Evolutionary conservation across 2,113 vertebrate genomes (phyloP).

Genomic region (Trogon surrucura): DNA sequence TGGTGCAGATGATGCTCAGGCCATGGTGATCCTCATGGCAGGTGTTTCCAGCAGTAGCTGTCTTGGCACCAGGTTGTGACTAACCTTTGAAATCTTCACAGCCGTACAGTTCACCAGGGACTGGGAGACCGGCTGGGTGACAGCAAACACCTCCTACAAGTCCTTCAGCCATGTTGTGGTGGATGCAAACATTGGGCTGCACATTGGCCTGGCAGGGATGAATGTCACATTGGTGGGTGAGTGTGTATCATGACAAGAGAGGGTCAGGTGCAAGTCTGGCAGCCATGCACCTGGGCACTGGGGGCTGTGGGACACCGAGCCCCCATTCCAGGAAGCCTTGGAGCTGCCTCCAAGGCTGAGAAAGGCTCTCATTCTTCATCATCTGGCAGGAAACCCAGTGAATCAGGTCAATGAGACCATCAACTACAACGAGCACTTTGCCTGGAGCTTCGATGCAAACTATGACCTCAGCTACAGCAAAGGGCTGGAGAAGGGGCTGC

Average conservation of each 20-base stretch:
- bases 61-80: not conserved
- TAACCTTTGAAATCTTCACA: slow-evolving; percentile 48
- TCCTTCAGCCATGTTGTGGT: slow-evolving; percentile 85
- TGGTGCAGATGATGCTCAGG: not conserved
- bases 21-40: not conserved
- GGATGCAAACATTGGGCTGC: slow-evolving; percentile 80
- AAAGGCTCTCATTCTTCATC: not conserved
- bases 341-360: not conserved
- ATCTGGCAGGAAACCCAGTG: slow-evolving; percentile 82
- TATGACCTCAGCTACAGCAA: slow-evolving; percentile 76
- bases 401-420: slow-evolving; percentile 93
- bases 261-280: not conserved
- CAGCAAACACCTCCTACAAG: slow-evolving; percentile 88
- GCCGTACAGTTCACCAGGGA: slow-evolving; percentile 88
- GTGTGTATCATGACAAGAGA: not conserved
- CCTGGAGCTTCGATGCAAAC: slow-evolving; percentile 76
- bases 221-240: slow-evolving; percentile 91
- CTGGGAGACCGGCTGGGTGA: slow-evolving; percentile 86
- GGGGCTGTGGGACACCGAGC: not conserved
- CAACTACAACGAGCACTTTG: slow-evolving; percentile 91
- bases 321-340: not conserved
- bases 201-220: slow-evolving; percentile 86
- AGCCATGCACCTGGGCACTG: not conserved
- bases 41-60: not conserved
- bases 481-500: slow-evolving; percentile 86